phyloP scores from a whole-genome alignment of 2,113 vertebrate genomes.

The Phocoena sinus region DNA sequence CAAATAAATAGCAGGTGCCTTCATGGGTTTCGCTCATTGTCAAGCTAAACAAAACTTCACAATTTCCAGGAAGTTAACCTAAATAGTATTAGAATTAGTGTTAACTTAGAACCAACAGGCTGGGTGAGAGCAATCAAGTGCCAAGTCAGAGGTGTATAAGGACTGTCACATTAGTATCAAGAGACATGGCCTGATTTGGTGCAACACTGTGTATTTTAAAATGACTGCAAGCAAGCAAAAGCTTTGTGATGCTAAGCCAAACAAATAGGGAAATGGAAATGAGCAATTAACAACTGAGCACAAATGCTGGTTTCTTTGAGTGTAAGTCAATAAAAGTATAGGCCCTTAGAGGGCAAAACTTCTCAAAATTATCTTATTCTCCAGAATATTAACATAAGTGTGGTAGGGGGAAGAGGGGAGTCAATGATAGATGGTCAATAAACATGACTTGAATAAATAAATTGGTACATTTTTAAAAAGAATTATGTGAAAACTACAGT shows the following conservation, averaged over 20 bases:
- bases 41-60: neutral
- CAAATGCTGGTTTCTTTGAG: neutral
- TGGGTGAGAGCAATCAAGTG: neutral
- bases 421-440: neutral
- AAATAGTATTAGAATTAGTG: neutral
- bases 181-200: neutral
- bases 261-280: neutral
- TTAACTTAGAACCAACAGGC: neutral
- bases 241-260: neutral
- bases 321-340: neutral
- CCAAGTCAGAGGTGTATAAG: neutral
- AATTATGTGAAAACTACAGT: neutral
- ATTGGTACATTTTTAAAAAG: neutral
- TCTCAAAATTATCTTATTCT: neutral
- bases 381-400: neutral
- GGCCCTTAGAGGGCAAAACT: neutral
- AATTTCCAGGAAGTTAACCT: neutral
- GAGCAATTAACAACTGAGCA: neutral
- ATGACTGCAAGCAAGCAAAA: neutral
- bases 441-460: neutral
- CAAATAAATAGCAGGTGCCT: neutral
- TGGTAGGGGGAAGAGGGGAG: fast-evolving
- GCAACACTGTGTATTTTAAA: neutral
- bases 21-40: neutral
- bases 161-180: neutral